Evolutionary conservation across 2,797 vertebrate genomes (phyloP), one percentile per base, ranked within the genome.

Genomic region (Balearica regulorum): DNA sequence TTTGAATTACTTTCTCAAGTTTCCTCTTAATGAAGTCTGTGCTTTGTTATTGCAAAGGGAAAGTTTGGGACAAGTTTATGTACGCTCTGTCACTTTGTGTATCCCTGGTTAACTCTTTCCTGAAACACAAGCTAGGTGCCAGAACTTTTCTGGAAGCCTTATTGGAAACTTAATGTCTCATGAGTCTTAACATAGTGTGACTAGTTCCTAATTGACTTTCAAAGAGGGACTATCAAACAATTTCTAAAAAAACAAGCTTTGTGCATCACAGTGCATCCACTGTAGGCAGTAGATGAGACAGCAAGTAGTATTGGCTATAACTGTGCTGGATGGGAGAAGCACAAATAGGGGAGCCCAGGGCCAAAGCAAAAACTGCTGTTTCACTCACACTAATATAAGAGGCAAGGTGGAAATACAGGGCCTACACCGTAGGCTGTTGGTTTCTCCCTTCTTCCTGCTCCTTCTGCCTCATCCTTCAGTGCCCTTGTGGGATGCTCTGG

Each of bases 61-160:
- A 58, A 90, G 61, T 28, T 76, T 51, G 77, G 65, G 86, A 92
- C 72, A 83, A 44, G 43, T 77, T 92, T 58, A 72, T 60, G 54
- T 19, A 48, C 43, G 28, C 54, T 89, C 58, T 91, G 84, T 83
- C 5, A 11, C 41, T 93, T 39, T 24, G 28, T 64, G 28, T 70
- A 73, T 83, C 39, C 71, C 51, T 55, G 31, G 20, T 86, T 94
- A 95, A 94, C 90, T 90, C 92, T 62, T 92, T 91, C 73, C 76
- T 87, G 77, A 90, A 89, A 71, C 31, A 17, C n/a, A 35, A 57
- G 35, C 43, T 44, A n/a, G 10, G n/a, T 54, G 39, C 66, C 83
- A 90, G 70, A 89, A 73, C 14, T 75, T 90, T 78, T 83, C 76
- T 93, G 90, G 79, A 91, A 93, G 71, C 35, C 33, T 91, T 88